These are phyloP conservation scores for Oreohelix idahoensis DNA, from an alignment of 1,140 invertebrate genomes.

Conservation along the genomic window DNA sequence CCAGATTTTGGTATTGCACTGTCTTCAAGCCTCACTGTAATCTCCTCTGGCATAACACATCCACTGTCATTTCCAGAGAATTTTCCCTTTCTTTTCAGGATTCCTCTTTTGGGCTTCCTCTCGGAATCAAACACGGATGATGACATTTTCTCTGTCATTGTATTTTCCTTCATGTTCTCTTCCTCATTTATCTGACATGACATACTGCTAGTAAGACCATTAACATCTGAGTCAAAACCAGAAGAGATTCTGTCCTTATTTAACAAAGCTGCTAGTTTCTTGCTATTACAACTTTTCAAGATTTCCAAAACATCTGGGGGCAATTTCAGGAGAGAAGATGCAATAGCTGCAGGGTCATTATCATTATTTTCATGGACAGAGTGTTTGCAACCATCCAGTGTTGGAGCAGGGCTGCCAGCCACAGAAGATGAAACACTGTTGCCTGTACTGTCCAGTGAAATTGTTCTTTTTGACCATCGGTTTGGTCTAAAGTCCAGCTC, in stretches of 20 bases:
- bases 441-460: constrained; percentile 51
- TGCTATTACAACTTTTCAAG: constrained; percentile 31
- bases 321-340: constrained; percentile 1
- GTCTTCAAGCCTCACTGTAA: constrained; percentile 13
- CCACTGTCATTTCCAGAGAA: constrained; percentile 66
- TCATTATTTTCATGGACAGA: neutral
- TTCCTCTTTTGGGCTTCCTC: constrained; percentile 62
- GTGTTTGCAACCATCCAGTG: neutral
- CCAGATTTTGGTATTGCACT: constrained; percentile 32
- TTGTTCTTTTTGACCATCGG: constrained; percentile 45
- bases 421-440: constrained; percentile 53
- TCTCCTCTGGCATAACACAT: constrained; percentile 55
- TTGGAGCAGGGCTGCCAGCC: constrained; percentile 27
- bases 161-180: neutral
- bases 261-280: constrained; percentile 22
- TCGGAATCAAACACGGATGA: constrained; percentile 59
- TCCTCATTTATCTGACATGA: neutral
- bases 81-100: constrained; percentile 66
- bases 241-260: neutral
- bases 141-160: neutral
- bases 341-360: neutral
- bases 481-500: constrained; percentile 44
- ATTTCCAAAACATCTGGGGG: constrained; percentile 29
- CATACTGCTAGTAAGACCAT: neutral
- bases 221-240: neutral